phyloP scores from a whole-genome alignment of 2,113 vertebrate genomes.

The Murina feae region DNA sequence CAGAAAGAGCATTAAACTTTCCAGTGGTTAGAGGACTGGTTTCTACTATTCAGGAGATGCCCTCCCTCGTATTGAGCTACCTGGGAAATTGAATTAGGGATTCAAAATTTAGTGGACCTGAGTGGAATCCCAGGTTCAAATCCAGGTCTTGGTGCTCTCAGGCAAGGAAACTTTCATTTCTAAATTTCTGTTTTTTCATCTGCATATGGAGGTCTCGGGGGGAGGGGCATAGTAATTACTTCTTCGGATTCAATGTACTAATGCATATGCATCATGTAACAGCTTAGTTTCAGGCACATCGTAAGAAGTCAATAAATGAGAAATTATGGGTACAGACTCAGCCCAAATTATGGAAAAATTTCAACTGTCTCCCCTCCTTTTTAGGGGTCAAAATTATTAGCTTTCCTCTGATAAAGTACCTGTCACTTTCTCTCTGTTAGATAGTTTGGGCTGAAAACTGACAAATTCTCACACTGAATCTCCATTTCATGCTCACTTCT shows the following conservation, averaged over 20 bases:
- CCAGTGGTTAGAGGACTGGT: neutral
- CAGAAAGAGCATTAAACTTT: neutral
- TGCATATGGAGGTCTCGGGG: neutral
- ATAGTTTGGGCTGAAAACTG: neutral
- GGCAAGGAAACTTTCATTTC: neutral
- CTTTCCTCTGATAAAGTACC: neutral
- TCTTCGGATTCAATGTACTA: neutral
- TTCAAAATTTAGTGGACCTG: neutral
- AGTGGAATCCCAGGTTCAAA: neutral
- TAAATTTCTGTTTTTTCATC: neutral
- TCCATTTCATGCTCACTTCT: neutral
- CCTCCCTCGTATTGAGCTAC: neutral
- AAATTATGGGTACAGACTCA: neutral
- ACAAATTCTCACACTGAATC: neutral
- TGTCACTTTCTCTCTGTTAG: conserved; percentile 7
- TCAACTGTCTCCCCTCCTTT: neutral
- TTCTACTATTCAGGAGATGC: neutral
- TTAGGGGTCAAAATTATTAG: neutral
- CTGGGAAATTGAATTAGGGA: neutral
- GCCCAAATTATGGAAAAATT: neutral
- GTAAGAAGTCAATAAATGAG: neutral
- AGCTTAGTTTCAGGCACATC: neutral
- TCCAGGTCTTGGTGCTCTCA: neutral
- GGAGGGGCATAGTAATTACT: neutral
- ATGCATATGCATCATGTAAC: neutral